Percentiles rank a stretch among this genome's conserved stretches.
phyloP scores from a whole-genome alignment of 2,113 vertebrate genomes.

The Porphyrio hochstetteri region DNA sequence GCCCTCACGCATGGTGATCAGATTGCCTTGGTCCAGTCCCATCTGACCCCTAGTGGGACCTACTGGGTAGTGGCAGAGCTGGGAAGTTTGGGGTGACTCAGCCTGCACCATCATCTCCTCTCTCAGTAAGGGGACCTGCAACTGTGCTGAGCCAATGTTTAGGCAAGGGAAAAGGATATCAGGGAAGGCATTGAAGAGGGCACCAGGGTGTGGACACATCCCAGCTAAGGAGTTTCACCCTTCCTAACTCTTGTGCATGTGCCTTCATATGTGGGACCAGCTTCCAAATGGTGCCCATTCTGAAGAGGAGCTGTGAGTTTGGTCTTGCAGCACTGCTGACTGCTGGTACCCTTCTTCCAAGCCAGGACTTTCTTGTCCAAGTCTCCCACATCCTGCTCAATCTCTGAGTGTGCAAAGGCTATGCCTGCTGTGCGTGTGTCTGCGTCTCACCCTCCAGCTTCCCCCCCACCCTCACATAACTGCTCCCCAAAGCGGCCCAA shows the following conservation, averaged over 20 bases:
- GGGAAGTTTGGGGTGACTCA: neutral
- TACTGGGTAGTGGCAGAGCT: neutral
- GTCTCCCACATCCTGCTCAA: neutral
- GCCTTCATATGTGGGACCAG: neutral
- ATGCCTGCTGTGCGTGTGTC: neutral
- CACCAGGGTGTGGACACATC: neutral
- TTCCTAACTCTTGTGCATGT: neutral
- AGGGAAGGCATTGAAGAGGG: neutral
- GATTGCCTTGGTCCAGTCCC: neutral
- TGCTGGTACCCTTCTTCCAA: neutral
- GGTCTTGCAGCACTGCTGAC: neutral
- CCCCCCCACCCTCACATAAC: neutral
- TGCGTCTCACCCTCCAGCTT: neutral
- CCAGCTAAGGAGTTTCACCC: neutral
- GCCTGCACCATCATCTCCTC: neutral
- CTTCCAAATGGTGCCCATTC: neutral
- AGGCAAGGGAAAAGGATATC: neutral
- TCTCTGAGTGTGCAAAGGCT: accelerated
- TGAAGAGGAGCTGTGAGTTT: neutral
- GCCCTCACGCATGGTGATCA: accelerated
- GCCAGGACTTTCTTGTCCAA: neutral
- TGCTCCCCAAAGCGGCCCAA: neutral
- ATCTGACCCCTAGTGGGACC: neutral
- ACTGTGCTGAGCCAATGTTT: too few relatives aligned
- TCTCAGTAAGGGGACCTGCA: neutral